These are phyloP conservation scores for Spea bombifrons DNA, from an alignment of 2,113 vertebrate species.

Conservation along the genomic window DNA sequence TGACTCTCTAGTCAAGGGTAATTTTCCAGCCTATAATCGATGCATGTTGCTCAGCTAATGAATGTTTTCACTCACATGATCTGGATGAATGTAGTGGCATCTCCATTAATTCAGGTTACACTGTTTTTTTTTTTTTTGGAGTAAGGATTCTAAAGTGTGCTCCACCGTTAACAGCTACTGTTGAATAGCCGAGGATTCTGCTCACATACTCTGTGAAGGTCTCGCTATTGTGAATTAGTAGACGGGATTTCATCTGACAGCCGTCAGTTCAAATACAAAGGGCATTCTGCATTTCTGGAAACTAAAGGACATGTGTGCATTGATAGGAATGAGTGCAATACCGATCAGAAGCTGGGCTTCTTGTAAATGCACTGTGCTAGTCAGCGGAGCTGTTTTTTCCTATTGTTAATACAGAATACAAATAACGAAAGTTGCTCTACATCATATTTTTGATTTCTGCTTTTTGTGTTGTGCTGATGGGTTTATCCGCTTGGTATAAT, in stretches of 20 bases:
- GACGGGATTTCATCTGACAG: constrained; percentile 38
- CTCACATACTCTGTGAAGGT: constrained; percentile 33
- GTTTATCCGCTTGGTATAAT: too few relatives aligned
- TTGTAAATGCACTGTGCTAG: neutral
- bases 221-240: constrained; percentile 32
- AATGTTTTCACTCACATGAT: too few relatives aligned
- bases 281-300: constrained; percentile 14
- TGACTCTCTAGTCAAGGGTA: too few relatives aligned
- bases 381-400: neutral
- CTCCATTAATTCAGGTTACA: neutral
- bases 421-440: neutral
- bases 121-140: neutral
- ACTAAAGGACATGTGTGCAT: constrained; percentile 9
- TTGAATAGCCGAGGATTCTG: constrained; percentile 19
- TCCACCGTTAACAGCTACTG: neutral
- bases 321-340: constrained; percentile 2
- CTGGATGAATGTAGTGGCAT: neutral
- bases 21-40: too few relatives aligned
- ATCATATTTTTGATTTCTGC: too few relatives aligned
- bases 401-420: neutral
- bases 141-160: neutral
- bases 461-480: too few relatives aligned
- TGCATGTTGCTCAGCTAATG: too few relatives aligned
- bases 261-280: constrained; percentile 36
- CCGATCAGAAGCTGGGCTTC: neutral